Conservation (phyloP, 2,113 vertebrate species). For the Sebastes schlegelii region DNA sequence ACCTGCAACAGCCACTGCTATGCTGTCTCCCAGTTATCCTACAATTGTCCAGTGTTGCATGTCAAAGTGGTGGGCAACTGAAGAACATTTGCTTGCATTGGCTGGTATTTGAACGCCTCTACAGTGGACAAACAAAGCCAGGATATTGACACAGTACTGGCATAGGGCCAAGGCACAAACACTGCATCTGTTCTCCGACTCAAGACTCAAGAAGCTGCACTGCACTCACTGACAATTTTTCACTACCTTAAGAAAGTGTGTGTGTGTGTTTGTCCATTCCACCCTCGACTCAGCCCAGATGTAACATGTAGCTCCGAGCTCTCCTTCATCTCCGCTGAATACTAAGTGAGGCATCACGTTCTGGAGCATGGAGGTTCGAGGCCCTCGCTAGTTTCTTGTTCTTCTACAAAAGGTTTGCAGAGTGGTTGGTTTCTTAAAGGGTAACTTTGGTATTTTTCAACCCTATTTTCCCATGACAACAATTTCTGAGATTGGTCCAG, state of each 20-base stretch:
- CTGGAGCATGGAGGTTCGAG: background rate
- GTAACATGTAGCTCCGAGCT: constrained; percentile 58
- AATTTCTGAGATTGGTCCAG: no score
- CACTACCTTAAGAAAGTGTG: constrained; percentile 58
- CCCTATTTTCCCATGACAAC: no score
- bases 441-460: no score
- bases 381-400: constrained; percentile 2
- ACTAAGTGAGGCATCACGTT: constrained; percentile 1
- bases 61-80: constrained; percentile 30
- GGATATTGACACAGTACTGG: constrained; percentile 69
- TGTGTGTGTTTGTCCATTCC: constrained; percentile 55
- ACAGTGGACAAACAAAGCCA: constrained; percentile 67
- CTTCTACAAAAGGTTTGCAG: no score
- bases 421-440: no score
- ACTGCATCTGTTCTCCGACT: constrained; percentile 66
- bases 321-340: constrained; percentile 21
- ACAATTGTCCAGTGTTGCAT: constrained; percentile 23
- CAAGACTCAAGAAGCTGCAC: constrained; percentile 52
- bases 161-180: constrained; percentile 62
- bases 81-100: constrained; percentile 58
- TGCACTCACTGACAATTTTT: constrained; percentile 40
- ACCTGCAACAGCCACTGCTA: background rate
- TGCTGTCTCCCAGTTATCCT: background rate
- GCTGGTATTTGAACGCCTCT: constrained; percentile 54
- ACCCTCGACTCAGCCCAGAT: constrained; percentile 46